A percentile compares a stretch with the other conserved stretches of the same genome.
phyloP scores from a whole-genome alignment of 1,140 invertebrate genomes.

The Drosophila truncata region DNA sequence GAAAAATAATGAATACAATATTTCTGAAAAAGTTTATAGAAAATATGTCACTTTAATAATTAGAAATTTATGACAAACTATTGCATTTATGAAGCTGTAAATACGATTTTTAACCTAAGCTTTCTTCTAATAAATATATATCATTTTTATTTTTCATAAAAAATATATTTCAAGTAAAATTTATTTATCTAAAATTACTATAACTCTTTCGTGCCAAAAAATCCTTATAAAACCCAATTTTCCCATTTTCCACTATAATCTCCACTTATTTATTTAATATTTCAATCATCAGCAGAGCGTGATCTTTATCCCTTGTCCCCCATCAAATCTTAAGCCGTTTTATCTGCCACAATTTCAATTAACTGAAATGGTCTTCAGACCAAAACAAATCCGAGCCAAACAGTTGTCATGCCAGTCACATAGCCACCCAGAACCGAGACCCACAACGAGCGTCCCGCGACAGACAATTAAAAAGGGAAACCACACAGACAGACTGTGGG shows the following conservation, averaged over 20 bases:
- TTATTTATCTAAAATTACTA: background rate
- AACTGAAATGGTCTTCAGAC: constrained; percentile 48
- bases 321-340: constrained; percentile 41
- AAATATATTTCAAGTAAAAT: background rate
- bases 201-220: background rate
- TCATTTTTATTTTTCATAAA: too few relatives aligned
- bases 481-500: constrained; percentile 61
- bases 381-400: constrained; percentile 21
- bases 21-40: too few relatives aligned
- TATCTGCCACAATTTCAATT: constrained; percentile 62
- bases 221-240: background rate
- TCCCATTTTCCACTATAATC: background rate
- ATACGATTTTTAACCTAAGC: background rate
- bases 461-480: constrained; percentile 64
- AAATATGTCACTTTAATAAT: too few relatives aligned
- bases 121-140: too few relatives aligned
- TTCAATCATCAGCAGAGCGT: constrained; percentile 24
- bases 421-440: constrained; percentile 2
- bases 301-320: constrained; percentile 9
- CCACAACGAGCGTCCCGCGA: background rate
- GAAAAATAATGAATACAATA: too few relatives aligned
- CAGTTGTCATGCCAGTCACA: constrained; percentile 66
- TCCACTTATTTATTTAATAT: constrained; percentile 12
- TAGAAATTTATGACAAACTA: too few relatives aligned
- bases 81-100: background rate